Evolutionary conservation across 2,888 invertebrate species (phyloP), one percentile per base, ranked within the genome.

Genomic region (Xylocampa areola): DNA sequence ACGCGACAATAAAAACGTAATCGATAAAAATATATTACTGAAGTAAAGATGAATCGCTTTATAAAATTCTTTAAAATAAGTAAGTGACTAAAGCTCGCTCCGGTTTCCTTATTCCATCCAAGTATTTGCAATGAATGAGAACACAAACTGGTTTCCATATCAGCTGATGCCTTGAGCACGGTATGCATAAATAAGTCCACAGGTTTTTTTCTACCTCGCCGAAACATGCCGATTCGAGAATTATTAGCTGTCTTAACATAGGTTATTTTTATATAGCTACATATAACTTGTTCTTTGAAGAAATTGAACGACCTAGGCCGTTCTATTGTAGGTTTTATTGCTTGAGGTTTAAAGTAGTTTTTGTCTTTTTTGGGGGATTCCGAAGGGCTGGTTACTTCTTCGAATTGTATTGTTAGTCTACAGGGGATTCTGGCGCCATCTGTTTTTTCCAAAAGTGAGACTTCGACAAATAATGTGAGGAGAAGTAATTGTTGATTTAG

Each of bases 121-220:
- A 53, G 51, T 60, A 79, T 80, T 78, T 73, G 68, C 69, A 82
- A 81, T 87, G 88, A 88, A 87, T 86, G 87, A 77, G 82, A 76
- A 75, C 55, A 52, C 65, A 88, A 88, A 90, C 89, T 75, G 71
- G 88, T 91, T 75, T 82, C 64, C 62, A 73, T 78, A 89, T 91
- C 93, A 93, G 92, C 93, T 92, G 92, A 92, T 89, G 77, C 71
- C 73, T 77, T 71, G 58, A 68, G 58, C 69, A 74, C 50, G 85
- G 85, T 80, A 86, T 87, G 90, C 86, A 90, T 89, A 85, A 82
- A 85, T 87, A 77, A 79, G 73, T 73, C 68, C 67, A 63, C 70
- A 57, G 49, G 77, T 79, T 80, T 77, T 80, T 77, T 78, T 85
- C 87, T 89, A 87, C 88, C 87, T 88, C 88, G 86, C 86, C 86